Evolutionary conservation across 2,797 vertebrate species (phyloP), one percentile per base, ranked within the genome.

Genomic region (Falco biarmicus): DNA sequence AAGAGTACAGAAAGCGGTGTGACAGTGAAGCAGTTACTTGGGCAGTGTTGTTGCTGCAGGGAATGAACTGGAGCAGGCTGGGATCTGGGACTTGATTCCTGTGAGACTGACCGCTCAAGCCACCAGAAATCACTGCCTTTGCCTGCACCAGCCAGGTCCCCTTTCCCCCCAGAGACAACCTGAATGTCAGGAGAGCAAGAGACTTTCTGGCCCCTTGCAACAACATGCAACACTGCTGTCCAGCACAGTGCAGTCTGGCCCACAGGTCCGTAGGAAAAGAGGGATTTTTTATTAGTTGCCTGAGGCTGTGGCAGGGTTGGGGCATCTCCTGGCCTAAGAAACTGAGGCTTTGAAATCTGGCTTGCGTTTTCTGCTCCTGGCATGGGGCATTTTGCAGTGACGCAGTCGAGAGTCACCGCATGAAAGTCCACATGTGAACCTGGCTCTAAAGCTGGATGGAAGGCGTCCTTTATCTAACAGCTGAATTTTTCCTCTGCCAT

Each of bases 31-130:
- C 20, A 24, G 8, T 10, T 60, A 2, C 32, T 71, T 47, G 24
- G 69, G 15, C 21, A 61, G 11, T 43, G 86, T 54, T 32, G 13
- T 39, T 78, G 57, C 37, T 90, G 28, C 57, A 57, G 41, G 18
- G 90, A 47, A 68, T 25, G 1, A 53, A 47, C 75, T 71, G 68
- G 47, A 81, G 24, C 19, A 28, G 21, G 4, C 10, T 53, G 28
- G n/a, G 47, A 29, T 69, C 25, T 89, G 48, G 56, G 53, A 37
- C 14, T 60, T 80, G 3, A 10, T 78, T 71, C 28, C 45, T n/a
- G 4, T 7, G 21, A 48, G 32, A 56, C 37, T 39, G 37, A 39
- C 6, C 0, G 0, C 24, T 64, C 13, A 39, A 56, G 15, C 9
- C 37, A 29, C 15, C 37, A 37, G 13, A 34, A 83, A 45, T 5